Conservation (phyloP, 2,113 vertebrate species). For the Psittacara wagleri region DNA sequence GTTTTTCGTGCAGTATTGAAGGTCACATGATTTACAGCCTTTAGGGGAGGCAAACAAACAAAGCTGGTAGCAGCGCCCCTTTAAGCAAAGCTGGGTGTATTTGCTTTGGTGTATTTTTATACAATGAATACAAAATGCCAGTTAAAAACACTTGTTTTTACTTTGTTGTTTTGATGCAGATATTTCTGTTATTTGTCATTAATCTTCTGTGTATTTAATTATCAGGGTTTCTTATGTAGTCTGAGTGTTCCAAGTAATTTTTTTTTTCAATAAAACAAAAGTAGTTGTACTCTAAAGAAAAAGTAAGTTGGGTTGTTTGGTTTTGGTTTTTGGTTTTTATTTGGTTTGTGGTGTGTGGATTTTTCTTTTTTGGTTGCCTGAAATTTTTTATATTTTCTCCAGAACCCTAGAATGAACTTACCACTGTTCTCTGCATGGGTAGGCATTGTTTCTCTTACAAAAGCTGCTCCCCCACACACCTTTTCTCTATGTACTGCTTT, state of each 20-base stretch:
- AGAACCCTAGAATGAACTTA: neutral
- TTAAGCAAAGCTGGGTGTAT: neutral
- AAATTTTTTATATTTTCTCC: neutral
- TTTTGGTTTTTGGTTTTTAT: neutral
- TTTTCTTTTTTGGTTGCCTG: neutral
- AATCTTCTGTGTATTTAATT: neutral
- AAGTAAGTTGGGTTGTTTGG: neutral
- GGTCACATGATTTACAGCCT: neutral
- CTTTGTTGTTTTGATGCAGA: neutral
- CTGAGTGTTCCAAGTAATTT: neutral
- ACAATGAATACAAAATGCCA: neutral
- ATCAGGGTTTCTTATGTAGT: neutral
- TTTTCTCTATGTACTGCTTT: neutral
- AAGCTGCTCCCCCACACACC: accelerated
- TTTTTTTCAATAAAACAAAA: neutral
- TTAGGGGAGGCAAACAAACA: neutral
- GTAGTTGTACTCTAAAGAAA: neutral
- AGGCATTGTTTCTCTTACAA: neutral
- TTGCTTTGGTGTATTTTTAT: neutral
- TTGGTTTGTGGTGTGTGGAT: neutral
- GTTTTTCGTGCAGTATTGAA: neutral
- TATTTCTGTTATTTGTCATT: neutral
- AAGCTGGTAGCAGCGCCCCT: neutral
- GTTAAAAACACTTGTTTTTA: neutral
- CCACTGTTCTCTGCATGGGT: neutral